Conservation (phyloP, 2,113 vertebrate species). For the Nerophis ophidion region DNA sequence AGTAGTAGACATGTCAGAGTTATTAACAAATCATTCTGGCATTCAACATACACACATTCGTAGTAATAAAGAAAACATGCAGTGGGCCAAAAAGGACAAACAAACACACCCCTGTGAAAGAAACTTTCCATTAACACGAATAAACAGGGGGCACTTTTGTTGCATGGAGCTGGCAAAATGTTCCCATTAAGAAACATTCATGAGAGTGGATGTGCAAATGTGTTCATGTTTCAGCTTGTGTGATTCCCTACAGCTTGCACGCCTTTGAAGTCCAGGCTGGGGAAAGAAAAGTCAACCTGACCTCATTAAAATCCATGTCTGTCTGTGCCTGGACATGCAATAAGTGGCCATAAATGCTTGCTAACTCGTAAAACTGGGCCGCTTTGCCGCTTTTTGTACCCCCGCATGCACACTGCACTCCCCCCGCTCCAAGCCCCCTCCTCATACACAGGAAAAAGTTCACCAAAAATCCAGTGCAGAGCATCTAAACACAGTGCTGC, state of each 20-base stretch:
- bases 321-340: not conserved
- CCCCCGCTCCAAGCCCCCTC: slow-evolving; percentile 57
- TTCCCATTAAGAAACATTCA: no score
- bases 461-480: not conserved
- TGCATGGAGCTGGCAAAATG: no score
- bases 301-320: slow-evolving; percentile 1
- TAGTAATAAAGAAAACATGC: no score
- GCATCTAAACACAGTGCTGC: not conserved
- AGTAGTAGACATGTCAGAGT: no score
- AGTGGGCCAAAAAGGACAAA: slow-evolving; percentile 6
- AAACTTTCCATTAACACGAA: slow-evolving; percentile 36
- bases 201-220: slow-evolving; percentile 46
- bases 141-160: not conserved
- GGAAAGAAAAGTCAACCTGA: slow-evolving; percentile 4
- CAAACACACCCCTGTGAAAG: slow-evolving; percentile 49
- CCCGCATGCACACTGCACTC: slow-evolving; percentile 58
- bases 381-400: slow-evolving; percentile 32
- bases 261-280: slow-evolving; percentile 34
- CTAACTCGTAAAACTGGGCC: slow-evolving; percentile 1
- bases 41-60: not conserved
- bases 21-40: not conserved
- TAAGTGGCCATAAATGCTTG: not conserved
- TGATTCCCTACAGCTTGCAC: slow-evolving; percentile 30
- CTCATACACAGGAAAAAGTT: slow-evolving; percentile 64
- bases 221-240: slow-evolving; percentile 67